Base-by-base conservation (phyloP, 2,113 vertebrate species). In the Coryphaenoides rupestris region DNA sequence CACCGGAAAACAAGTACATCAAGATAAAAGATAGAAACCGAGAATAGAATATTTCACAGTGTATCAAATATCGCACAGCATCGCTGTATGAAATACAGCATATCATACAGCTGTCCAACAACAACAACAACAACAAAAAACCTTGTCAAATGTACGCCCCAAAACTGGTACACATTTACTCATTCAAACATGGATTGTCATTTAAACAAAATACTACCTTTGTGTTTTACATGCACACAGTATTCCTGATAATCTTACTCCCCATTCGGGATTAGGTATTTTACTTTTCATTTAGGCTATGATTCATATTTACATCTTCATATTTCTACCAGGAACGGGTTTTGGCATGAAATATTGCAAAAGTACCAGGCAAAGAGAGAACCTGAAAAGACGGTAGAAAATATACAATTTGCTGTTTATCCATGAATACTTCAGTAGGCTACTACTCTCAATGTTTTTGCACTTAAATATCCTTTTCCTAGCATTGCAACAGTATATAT, bases 61-160 rank as follows among this genome's bases (percentile, higher is more conserved):
- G 82, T 85, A 80, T 83, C 72, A 84, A 82, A 84, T 63, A 76
- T 23, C 79, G 66, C 87, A 87, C 86, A 87, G 86, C 80, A 45
- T 60, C 3, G 3, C 57, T 58, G 53, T 55, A 58, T 66, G 33
- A 74, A 73, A 77, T 55, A 19, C 19, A 65, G 13, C 33, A 40
- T 40, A 40, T 40, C 5, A 73, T 55, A 40, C 33, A 9, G 33
- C 33, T 40, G 33, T 40, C 33, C 7, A 12, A 40, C 33, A 40
- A 40, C 9, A 40, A 40, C 2, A 40, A 40, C 13, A n/a, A n/a
- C 10, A 40, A 10, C 13, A 40, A 13, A 40, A 66, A 17, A 26
- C 52, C 24, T 26, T 63, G 46, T 69, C 64, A 61, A 53, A 12
- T 60, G 60, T 66, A 59, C 22, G 61, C 64, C 65, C 67, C 53